phyloP scores from a whole-genome alignment of 2,797 vertebrate species.

The Ctenopoma kingsleyae region DNA sequence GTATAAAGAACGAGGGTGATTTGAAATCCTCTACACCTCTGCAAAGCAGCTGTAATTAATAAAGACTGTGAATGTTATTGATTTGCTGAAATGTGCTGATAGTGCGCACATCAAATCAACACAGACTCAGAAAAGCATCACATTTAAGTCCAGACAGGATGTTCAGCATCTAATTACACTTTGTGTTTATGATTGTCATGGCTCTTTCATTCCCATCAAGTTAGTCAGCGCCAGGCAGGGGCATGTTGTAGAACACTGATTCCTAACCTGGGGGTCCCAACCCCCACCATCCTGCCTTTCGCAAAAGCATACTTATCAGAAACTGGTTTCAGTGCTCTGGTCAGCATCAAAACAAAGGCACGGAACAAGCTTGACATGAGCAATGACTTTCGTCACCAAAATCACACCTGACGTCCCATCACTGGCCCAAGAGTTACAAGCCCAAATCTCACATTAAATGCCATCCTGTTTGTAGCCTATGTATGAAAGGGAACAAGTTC shows the following conservation, averaged over 20 bases:
- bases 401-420: too few species aligned
- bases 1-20: constrained; percentile 62
- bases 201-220: constrained; percentile 29
- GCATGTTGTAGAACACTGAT: constrained; percentile 14
- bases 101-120: constrained; percentile 21
- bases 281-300: too few species aligned
- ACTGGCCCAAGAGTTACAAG: too few species aligned
- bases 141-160: constrained; percentile 14
- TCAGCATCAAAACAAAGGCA: too few species aligned
- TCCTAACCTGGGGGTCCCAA: too few species aligned
- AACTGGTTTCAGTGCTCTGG: too few species aligned
- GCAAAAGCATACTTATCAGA: too few species aligned
- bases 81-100: constrained; percentile 48
- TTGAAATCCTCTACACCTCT: constrained; percentile 51
- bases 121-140: constrained; percentile 2
- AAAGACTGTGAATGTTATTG: constrained; percentile 61
- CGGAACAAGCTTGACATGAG: too few species aligned
- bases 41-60: constrained; percentile 71
- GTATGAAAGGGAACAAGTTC: too few species aligned
- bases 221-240: constrained; percentile 27
- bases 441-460: too few species aligned
- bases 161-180: neutral
- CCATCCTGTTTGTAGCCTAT: too few species aligned
- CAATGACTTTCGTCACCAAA: too few species aligned
- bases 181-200: constrained; percentile 11